Conservation (phyloP, 2,888 invertebrate species). For the Ethmia dodecea region DNA sequence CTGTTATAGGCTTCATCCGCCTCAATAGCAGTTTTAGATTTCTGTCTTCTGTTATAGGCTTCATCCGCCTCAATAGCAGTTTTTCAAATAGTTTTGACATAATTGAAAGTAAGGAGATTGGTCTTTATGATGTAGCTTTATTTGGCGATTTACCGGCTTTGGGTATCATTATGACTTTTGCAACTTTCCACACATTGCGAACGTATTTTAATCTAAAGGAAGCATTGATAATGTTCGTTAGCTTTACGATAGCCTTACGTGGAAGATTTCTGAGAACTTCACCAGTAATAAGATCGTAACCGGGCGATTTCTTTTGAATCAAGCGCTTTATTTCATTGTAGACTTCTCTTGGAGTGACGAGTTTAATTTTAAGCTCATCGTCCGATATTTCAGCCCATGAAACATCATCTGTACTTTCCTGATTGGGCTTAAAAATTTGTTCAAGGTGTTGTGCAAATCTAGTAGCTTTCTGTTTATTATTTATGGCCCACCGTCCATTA, state of each 20-base stretch:
- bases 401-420: neutral
- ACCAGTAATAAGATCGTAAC: neutral
- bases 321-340: neutral
- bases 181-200: constrained; percentile 2
- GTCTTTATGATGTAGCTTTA: neutral
- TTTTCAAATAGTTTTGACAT: neutral
- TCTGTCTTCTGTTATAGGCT: no score
- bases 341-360: neutral
- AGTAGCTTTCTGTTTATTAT: neutral
- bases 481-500: no score
- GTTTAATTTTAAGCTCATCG: neutral
- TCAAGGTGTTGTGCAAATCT: neutral
- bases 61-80: no score
- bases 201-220: neutral
- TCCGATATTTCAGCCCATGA: neutral
- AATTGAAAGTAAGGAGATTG: no score
- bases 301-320: neutral
- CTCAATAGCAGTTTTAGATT: no score
- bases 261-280: neutral
- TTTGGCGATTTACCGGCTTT: constrained; percentile 2
- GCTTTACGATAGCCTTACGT: neutral
- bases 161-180: constrained; percentile 6
- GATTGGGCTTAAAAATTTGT: neutral
- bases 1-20: no score
- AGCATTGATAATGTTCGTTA: neutral